Base-by-base conservation (phyloP, 2,113 vertebrate species). In the Hypanus sabinus region DNA sequence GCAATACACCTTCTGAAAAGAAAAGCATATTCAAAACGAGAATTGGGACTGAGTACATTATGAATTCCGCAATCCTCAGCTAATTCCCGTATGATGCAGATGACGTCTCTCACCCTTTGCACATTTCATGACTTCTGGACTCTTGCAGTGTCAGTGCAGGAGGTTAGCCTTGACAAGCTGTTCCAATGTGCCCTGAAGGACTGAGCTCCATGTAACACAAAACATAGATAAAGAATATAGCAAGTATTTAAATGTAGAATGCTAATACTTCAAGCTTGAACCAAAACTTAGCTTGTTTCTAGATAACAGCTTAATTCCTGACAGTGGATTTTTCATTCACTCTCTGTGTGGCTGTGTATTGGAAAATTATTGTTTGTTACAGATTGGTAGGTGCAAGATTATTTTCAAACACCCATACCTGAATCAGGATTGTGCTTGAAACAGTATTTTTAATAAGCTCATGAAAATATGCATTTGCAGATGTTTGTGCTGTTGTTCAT, bases 211-310 rank as follows among this genome's bases (percentile, higher is more conserved):
- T 36, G 38, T 6, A 81, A 81, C 18, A 33, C 38, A 81, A 46
- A 46, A 46, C 46, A 36, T 46, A 46, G 79, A 81, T 46, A 81
- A 46, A 36, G 36, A 81, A 81, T 81, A 81, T 81, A 38, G 79
- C 36, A 22, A 81, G 9, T 81, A 20, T 22, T 81, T 46, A 81
- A 81, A 36, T 81, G 79, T 9, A 81, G 16, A 81, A 80, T 81
- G 79, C 79, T 46, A 46, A 81, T 46, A 22, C 79, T 81, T 81
- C 38, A 81, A 81, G 79, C 79, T 81, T 81, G 38, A 81, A 81
- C 38, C 16, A 18, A 81, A 46, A 7, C 38, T 81, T 20, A 4
- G 20, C 79, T 81, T 81, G 33, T 33, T 46, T 81, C 18, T 81
- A 81, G 79, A 81, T 81, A 81, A 81, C 79, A 46, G 79, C 0